Base-by-base conservation (phyloP, 2,113 vertebrate genomes). In the Neomonachus schauinslandi region DNA sequence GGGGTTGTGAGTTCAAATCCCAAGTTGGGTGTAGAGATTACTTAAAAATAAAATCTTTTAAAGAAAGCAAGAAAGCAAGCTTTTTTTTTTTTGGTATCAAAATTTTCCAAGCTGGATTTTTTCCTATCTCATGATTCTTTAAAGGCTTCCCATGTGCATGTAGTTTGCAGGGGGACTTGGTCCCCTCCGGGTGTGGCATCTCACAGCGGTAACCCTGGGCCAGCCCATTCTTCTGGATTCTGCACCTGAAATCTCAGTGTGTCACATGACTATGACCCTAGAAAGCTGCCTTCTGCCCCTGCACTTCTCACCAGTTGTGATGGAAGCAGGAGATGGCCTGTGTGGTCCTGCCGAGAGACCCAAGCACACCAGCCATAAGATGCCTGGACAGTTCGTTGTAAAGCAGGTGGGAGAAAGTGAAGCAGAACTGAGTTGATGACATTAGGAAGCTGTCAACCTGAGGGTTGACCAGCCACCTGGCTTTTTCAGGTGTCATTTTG, bases 361-460 rank as follows among this genome's bases (percentile, higher is more conserved):
- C 33, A 26, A 5, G 10, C 21, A 6, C 1, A 11, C 9, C 8
- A 19, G 39, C 31, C 15, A 0, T 2, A 2, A 28, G 33, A 71
- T 7, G 0, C 9, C 72, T 6, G 2, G 5, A 42, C 2, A 21
- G 72, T 85, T 59, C 0, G 2, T 22, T 1, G 0, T 22, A n/a
- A 46, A 22, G 7, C 6, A 53, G 49, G 26, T 28, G 33, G 7
- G 67, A 51, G 74, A 5, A 10, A 0, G 4, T 13, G 22, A 80
- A 6, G 42, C 72, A 65, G 49, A 74, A 16, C 63, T 22, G 33
- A 81, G 71, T 19, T 21, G 46, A 39, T 67, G 69, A 24, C 0
- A 0, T 18, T 1, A 31, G 57, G 2, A 19, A 82, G 21, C 36
- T 19, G 26, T 33, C 51, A 8, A 2, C 42, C 4, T 33, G 11